Evolutionary conservation across 2,888 invertebrate species (phyloP).

Genomic region (Atethmia centrago): DNA sequence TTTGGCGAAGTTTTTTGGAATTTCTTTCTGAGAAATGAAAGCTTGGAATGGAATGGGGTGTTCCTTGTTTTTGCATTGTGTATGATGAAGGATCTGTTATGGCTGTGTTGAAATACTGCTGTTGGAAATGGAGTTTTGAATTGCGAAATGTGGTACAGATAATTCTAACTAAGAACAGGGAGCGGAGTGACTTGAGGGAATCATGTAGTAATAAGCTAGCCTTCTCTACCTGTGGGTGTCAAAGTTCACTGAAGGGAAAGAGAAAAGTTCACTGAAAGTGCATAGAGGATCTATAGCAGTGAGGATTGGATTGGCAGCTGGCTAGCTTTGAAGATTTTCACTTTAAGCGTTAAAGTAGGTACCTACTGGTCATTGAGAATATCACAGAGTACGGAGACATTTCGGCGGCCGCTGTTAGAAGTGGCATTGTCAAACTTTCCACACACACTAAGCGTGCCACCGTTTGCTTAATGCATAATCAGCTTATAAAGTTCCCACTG

Average conservation of each 20-base stretch:
- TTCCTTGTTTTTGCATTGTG: slow-evolving; percentile 61
- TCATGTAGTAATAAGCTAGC: neutral
- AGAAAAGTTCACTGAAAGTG: neutral
- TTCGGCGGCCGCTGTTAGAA: neutral
- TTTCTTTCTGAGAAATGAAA: slow-evolving; percentile 63
- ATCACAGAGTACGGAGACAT: too few relatives aligned
- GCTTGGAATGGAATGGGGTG: slow-evolving; percentile 34
- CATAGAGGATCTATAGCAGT: neutral
- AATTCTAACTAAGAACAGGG: neutral
- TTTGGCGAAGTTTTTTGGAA: slow-evolving; percentile 52
- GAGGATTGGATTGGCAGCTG: too few relatives aligned
- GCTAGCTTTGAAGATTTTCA: neutral
- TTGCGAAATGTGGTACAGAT: slow-evolving; percentile 5
- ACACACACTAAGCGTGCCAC: too few relatives aligned
- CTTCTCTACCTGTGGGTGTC: neutral
- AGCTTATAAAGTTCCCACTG: too few relatives aligned
- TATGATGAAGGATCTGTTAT: slow-evolving; percentile 55
- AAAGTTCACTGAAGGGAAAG: neutral
- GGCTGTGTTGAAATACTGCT: slow-evolving; percentile 42
- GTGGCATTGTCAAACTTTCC: too few relatives aligned
- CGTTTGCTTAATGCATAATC: too few relatives aligned
- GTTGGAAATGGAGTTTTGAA: slow-evolving; percentile 43
- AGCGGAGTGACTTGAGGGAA: neutral
- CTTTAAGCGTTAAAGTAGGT: neutral
- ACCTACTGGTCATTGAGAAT: neutral